These are phyloP conservation scores for Hermatobates lingyangjiaoensis DNA, from an alignment of 1,140 invertebrate species.

Conservation along the genomic window DNA sequence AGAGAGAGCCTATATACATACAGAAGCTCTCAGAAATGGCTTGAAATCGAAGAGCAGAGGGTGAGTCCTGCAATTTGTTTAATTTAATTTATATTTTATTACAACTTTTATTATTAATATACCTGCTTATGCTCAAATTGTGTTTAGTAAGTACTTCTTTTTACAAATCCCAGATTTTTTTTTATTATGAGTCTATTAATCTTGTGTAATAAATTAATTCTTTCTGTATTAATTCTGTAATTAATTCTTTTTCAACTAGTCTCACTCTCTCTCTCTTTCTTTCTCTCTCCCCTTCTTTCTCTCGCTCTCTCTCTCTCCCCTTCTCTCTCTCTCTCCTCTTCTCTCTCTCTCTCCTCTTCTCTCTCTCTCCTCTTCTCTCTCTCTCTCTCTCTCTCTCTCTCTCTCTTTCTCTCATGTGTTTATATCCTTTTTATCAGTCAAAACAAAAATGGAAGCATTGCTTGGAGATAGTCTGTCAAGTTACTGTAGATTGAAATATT, in stretches of 20 bases:
- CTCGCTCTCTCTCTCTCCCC: too few relatives aligned
- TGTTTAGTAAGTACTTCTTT: not conserved
- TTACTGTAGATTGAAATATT: too few relatives aligned
- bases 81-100: constrained; percentile 1
- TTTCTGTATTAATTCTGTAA: not conserved
- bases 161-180: not conserved
- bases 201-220: not conserved
- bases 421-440: too few relatives aligned
- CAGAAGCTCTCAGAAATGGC: constrained; percentile 37
- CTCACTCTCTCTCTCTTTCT: too few relatives aligned
- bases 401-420: too few relatives aligned
- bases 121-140: constrained; percentile 7
- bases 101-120: constrained; percentile 1
- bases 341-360: too few relatives aligned
- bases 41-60: constrained; percentile 55
- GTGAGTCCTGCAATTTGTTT: constrained; percentile 23
- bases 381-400: too few relatives aligned
- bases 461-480: too few relatives aligned
- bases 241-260: not conserved
- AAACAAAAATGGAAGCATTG: too few relatives aligned
- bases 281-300: too few relatives aligned
- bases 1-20: constrained; percentile 60
- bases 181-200: not conserved
- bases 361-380: too few relatives aligned
- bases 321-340: too few relatives aligned